These are phyloP conservation scores for Thumatha senex DNA, from an alignment of 2,888 invertebrate genomes.

Conservation along the genomic window DNA sequence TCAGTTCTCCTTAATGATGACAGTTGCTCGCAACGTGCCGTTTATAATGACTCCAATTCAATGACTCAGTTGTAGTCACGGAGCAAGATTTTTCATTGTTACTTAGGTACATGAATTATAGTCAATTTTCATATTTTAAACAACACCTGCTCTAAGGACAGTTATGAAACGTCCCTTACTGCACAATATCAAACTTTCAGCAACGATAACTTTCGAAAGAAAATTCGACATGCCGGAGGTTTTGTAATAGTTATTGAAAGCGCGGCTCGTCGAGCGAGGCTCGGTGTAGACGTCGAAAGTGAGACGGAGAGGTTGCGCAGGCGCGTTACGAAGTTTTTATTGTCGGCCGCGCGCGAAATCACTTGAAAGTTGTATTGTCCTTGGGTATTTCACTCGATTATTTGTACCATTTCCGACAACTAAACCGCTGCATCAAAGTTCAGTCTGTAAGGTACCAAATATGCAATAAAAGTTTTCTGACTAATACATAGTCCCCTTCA, in stretches of 20 bases:
- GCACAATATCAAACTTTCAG: slow-evolving; percentile 47
- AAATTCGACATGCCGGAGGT: slow-evolving; percentile 75
- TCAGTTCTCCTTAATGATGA: slow-evolving; percentile 81
- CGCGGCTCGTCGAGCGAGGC: slow-evolving; percentile 64
- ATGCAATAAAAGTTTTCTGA: slow-evolving; percentile 55
- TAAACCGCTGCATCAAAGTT: slow-evolving; percentile 72
- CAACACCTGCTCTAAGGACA: slow-evolving; percentile 24
- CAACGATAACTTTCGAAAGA: slow-evolving; percentile 69
- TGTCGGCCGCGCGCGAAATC: slow-evolving; percentile 82
- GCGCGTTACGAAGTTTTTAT: slow-evolving; percentile 81
- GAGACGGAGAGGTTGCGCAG: slow-evolving; percentile 81
- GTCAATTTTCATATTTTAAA: slow-evolving; percentile 29
- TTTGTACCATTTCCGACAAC: slow-evolving; percentile 78
- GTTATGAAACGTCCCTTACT: slow-evolving; percentile 42
- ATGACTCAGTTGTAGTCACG: slow-evolving; percentile 52
- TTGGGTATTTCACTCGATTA: slow-evolving; percentile 83
- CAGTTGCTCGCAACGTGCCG: slow-evolving; percentile 75
- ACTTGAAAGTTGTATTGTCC: slow-evolving; percentile 83
- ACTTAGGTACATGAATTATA: slow-evolving; percentile 25
- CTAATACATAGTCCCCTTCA: slow-evolving; percentile 65
- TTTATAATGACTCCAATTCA: slow-evolving; percentile 64
- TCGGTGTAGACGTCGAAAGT: slow-evolving; percentile 76
- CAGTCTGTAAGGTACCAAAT: slow-evolving; percentile 63
- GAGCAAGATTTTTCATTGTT: slow-evolving; percentile 47
- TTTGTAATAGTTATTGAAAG: slow-evolving; percentile 78